A percentile compares a stretch with the other conserved stretches of the same genome.
Conservation (phyloP, 2,113 vertebrate genomes). For the Octodon degus region DNA sequence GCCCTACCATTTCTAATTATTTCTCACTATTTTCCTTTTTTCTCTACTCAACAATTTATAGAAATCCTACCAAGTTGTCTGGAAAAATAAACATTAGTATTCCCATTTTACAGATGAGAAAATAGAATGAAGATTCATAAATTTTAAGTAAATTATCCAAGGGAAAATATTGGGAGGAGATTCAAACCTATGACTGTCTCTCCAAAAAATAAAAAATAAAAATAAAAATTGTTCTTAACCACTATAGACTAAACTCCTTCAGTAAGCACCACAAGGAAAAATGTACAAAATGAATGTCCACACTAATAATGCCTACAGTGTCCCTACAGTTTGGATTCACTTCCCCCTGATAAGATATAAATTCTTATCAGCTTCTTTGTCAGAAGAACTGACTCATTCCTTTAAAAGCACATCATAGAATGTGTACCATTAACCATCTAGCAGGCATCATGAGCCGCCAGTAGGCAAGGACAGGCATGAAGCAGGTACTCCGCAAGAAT, state of each 20-base stretch:
- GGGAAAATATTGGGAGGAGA: not conserved
- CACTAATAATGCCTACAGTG: not conserved
- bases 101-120: not conserved
- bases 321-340: not conserved
- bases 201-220: not conserved
- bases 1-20: not conserved
- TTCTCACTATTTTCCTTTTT: not conserved
- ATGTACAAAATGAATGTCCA: not conserved
- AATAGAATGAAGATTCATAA: not conserved
- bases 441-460: accelerated
- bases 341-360: not conserved
- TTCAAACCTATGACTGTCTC: not conserved
- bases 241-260: not conserved
- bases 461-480: accelerated
- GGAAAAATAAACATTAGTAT: not conserved
- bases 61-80: slow-evolving; percentile 2
- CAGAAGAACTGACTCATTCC: not conserved
- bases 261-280: not conserved
- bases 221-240: not conserved
- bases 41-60: not conserved
- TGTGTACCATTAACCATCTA: accelerated
- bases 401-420: not conserved
- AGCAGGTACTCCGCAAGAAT: too few relatives aligned
- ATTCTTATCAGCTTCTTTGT: not conserved
- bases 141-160: not conserved